Percentiles rank a stretch among this genome's conserved stretches.
These are phyloP conservation scores for Hyposoter dolosus DNA, from an alignment of 2,888 invertebrate species.

Conservation along the genomic window DNA sequence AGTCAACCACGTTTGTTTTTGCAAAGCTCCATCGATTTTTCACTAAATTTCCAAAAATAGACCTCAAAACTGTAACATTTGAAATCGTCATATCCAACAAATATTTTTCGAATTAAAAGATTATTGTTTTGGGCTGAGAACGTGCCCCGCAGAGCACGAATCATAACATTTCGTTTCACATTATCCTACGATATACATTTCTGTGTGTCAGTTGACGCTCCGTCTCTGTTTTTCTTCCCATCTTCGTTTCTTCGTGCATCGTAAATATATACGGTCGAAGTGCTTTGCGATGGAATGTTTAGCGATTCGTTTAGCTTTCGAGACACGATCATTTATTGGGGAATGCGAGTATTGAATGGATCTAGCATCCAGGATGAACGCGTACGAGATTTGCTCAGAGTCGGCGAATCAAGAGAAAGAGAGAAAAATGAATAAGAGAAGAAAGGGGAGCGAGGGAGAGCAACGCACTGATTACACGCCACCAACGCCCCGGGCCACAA, in stretches of 20 bases:
- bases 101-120: neutral
- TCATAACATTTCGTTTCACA: constrained; percentile 28
- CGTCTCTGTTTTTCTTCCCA: neutral
- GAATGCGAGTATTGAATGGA: constrained; percentile 60
- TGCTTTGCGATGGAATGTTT: constrained; percentile 43
- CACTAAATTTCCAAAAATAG: no score
- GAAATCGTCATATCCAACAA: neutral
- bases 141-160: neutral
- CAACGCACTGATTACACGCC: constrained; percentile 79
- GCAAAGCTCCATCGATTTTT: no score
- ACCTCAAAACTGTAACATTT: neutral
- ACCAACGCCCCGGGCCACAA: constrained; percentile 75
- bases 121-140: neutral
- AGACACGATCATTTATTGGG: constrained; percentile 55
- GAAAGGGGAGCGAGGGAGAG: constrained; percentile 61
- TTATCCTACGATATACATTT: no score
- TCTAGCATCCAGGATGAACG: constrained; percentile 44
- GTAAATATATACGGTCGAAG: neutral
- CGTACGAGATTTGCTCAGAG: constrained; percentile 40
- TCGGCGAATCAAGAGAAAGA: constrained; percentile 37
- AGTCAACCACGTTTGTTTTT: neutral
- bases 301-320: constrained; percentile 61
- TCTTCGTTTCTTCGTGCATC: neutral
- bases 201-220: no score
- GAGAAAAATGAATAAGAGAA: constrained; percentile 28